These are phyloP conservation scores for Virgularia gustaviana DNA, from an alignment of 92 coral and sea anemone species.

Conservation along the genomic window DNA sequence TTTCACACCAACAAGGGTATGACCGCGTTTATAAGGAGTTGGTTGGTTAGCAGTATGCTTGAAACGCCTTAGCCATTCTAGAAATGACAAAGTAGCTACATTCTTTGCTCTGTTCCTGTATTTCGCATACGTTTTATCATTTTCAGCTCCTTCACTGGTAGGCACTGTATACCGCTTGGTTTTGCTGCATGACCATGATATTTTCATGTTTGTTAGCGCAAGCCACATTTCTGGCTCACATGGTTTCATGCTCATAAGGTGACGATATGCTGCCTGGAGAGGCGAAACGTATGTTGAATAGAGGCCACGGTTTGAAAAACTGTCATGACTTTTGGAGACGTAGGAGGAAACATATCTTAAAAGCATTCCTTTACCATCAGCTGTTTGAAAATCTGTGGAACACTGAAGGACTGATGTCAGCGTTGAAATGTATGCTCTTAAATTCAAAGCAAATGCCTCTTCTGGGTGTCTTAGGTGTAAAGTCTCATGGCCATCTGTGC, in stretches of 20 bases:
- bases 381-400: slow-evolving; percentile 47
- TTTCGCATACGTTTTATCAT: neutral
- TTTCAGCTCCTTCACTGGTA: neutral
- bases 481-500: neutral
- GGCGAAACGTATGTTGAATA: slow-evolving; percentile 1
- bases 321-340: slow-evolving; percentile 53
- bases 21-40: neutral
- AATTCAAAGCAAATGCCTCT: slow-evolving; percentile 33
- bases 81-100: neutral
- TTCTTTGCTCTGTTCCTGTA: neutral
- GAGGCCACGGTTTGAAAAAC: neutral
- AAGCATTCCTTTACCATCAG: slow-evolving; percentile 46
- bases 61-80: neutral
- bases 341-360: slow-evolving; percentile 46
- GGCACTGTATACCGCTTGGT: neutral
- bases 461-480: slow-evolving; percentile 14
- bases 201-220: neutral
- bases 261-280: neutral
- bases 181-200: neutral
- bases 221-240: neutral
- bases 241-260: neutral
- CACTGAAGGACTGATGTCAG: slow-evolving; percentile 40
- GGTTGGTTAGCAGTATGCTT: neutral
- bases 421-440: slow-evolving; percentile 48
- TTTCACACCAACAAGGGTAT: slow-evolving; percentile 28